A percentile compares a stretch with the other conserved stretches of the same genome.
phyloP scores from a whole-genome alignment of 2,888 invertebrate species.

The Hermaeophaga mercurialis region DNA sequence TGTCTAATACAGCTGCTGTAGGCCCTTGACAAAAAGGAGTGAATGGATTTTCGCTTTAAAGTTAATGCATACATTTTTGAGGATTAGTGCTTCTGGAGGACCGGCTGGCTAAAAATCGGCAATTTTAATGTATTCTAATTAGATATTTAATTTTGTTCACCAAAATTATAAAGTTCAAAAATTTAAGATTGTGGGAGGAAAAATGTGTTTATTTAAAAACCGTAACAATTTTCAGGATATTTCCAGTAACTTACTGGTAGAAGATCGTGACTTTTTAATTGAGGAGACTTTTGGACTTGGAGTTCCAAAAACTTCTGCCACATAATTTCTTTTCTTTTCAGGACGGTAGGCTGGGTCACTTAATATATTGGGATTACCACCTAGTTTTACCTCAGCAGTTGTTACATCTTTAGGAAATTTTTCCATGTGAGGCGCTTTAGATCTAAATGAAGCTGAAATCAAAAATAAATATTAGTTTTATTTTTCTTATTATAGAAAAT shows the following conservation, averaged over 20 bases:
- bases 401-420: slow-evolving; percentile 81
- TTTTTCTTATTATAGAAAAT: too few relatives aligned
- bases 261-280: slow-evolving; percentile 26
- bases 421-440: slow-evolving; percentile 72
- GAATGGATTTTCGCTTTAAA: too few relatives aligned
- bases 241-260: slow-evolving; percentile 34
- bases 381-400: slow-evolving; percentile 73
- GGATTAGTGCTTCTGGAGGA: too few relatives aligned
- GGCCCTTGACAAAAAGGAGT: too few relatives aligned
- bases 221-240: too few relatives aligned
- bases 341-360: slow-evolving; percentile 64
- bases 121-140: too few relatives aligned
- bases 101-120: too few relatives aligned
- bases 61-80: too few relatives aligned
- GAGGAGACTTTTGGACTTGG: slow-evolving; percentile 44
- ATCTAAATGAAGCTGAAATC: slow-evolving; percentile 61
- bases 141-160: too few relatives aligned
- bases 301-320: slow-evolving; percentile 60
- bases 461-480: slow-evolving; percentile 1
- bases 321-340: slow-evolving; percentile 61
- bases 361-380: slow-evolving; percentile 74
- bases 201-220: too few relatives aligned
- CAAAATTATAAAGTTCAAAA: slow-evolving; percentile 12
- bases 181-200: slow-evolving; percentile 3
- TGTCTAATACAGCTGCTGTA: too few relatives aligned